Percentiles rank a stretch among this genome's conserved stretches.
Evolutionary conservation across 2,113 vertebrate genomes (phyloP).

Genomic region (Leptocoma aspasia): DNA sequence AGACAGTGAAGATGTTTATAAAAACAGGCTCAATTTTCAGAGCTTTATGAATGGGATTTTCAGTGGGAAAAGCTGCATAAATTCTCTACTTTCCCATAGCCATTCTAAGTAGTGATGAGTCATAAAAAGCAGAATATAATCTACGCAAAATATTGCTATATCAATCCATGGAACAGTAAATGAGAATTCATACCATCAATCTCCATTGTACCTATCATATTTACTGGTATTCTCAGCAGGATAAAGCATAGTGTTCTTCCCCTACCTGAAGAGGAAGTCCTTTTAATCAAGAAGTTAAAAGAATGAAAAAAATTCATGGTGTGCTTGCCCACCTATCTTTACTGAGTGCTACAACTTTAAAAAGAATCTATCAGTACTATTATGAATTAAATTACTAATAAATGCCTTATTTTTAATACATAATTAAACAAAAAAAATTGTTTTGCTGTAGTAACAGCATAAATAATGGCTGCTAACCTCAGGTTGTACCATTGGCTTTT

Average conservation of each 20-base stretch:
- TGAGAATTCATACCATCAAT: neutral
- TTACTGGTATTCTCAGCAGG: neutral
- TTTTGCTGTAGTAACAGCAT: neutral
- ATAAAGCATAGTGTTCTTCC: neutral
- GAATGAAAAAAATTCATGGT: fast-evolving
- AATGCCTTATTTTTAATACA: neutral
- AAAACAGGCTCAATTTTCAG: neutral
- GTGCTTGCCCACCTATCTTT: neutral
- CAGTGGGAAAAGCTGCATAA: neutral
- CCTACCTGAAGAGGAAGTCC: neutral
- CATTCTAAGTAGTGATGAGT: neutral
- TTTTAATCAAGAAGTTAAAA: neutral
- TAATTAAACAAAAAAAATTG: neutral
- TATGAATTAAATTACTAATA: neutral
- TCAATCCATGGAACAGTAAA: neutral
- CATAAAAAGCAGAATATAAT: neutral
- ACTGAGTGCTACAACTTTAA: neutral
- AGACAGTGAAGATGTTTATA: neutral
- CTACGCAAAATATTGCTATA: neutral
- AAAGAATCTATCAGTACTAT: neutral
- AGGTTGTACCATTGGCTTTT: neutral
- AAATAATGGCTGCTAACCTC: neutral
- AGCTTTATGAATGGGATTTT: neutral
- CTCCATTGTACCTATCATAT: neutral
- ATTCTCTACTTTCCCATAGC: neutral